A percentile compares a stretch with the other conserved stretches of the same genome.
Conservation (phyloP, 2,797 vertebrate genomes). For the Enteromius radiatus region DNA sequence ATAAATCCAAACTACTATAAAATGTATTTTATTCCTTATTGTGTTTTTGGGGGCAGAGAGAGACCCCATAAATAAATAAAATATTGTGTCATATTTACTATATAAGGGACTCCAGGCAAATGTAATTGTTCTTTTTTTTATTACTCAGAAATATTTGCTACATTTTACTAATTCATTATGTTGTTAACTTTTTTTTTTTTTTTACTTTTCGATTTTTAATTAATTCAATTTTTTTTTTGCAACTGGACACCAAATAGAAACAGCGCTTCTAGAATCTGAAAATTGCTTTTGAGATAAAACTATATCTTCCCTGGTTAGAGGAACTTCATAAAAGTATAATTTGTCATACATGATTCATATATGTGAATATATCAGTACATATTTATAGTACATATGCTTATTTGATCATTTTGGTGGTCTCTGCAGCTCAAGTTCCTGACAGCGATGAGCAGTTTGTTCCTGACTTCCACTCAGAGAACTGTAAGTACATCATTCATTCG, state of each 20-base stretch:
- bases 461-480: conserved; percentile 95
- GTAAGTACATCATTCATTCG: conserved; percentile 81
- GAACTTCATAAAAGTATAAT: background rate
- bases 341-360: background rate
- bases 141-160: background rate
- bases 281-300: background rate
- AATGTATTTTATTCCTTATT: background rate
- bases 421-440: conserved; percentile 98
- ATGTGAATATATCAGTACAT: background rate
- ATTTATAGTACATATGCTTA: background rate
- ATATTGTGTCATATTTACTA: background rate
- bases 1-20: conserved; percentile 18
- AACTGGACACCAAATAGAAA: background rate
- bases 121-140: background rate
- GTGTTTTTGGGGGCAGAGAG: background rate
- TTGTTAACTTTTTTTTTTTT: background rate
- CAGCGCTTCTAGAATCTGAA: background rate
- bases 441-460: conserved; percentile 97
- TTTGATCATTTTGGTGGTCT: conserved; percentile 25
- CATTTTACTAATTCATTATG: background rate
- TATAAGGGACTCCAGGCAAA: background rate
- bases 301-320: background rate
- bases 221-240: background rate
- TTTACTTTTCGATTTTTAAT: background rate
- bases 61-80: background rate